Conservation (phyloP, 2,113 vertebrate species). For the Boleophthalmus pectinirostris region DNA sequence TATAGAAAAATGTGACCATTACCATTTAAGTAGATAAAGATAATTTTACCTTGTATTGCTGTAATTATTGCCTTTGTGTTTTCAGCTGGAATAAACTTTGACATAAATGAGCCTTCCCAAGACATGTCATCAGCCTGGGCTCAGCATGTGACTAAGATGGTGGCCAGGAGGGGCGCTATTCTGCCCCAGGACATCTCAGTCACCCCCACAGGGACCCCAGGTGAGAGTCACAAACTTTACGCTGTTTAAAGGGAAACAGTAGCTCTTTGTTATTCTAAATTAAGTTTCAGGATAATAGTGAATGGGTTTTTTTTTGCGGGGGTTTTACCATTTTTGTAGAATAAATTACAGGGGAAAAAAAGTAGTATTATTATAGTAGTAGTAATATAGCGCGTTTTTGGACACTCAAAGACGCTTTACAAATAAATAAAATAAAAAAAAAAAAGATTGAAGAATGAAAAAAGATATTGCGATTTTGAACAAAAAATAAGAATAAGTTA, state of each 20-base stretch:
- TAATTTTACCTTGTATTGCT: not conserved
- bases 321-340: too few relatives aligned
- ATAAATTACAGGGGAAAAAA: too few relatives aligned
- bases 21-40: too few relatives aligned
- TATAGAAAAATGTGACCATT: too few relatives aligned
- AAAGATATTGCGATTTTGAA: too few relatives aligned
- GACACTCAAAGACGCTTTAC: too few relatives aligned
- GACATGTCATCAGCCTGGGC: constrained; percentile 97
- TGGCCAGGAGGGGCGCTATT: constrained; percentile 94
- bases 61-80: constrained; percentile 7
- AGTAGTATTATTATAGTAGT: too few relatives aligned
- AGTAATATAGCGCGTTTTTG: too few relatives aligned
- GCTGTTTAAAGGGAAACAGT: not conserved
- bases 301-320: too few relatives aligned
- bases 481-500: too few relatives aligned
- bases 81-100: constrained; percentile 91
- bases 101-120: constrained; percentile 90
- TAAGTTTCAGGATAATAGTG: not conserved
- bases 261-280: not conserved
- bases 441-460: too few relatives aligned
- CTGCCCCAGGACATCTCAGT: constrained; percentile 95
- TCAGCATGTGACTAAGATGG: constrained; percentile 97
- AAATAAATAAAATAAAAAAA: too few relatives aligned
- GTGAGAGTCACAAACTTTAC: constrained; percentile 60
- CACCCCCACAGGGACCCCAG: constrained; percentile 90